These are phyloP conservation scores for Drepana arcuata DNA, from an alignment of 1,140 invertebrate genomes.

Conservation along the genomic window DNA sequence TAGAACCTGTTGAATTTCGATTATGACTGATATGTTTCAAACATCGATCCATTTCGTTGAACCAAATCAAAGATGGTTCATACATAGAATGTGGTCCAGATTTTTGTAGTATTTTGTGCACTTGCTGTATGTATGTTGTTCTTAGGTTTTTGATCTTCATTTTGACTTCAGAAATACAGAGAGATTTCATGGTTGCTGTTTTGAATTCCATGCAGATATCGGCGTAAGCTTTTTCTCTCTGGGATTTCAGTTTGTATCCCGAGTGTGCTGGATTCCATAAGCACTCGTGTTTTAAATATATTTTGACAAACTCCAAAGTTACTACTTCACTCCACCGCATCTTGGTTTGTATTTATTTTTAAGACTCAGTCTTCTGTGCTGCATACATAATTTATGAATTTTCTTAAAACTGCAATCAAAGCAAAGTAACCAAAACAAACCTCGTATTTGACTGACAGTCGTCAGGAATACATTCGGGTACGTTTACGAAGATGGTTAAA, in stretches of 20 bases:
- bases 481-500: too few relatives aligned
- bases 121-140: constrained; percentile 63
- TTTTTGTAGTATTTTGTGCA: constrained; percentile 63
- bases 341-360: too few relatives aligned
- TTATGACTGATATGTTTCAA: constrained; percentile 47
- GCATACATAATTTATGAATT: too few relatives aligned
- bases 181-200: constrained; percentile 33
- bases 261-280: constrained; percentile 64
- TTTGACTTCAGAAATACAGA: constrained; percentile 54
- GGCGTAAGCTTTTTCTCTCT: constrained; percentile 50
- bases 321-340: constrained; percentile 62
- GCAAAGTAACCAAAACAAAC: too few relatives aligned
- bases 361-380: too few relatives aligned
- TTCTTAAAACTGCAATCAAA: too few relatives aligned
- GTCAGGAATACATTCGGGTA: too few relatives aligned
- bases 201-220: constrained; percentile 53
- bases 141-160: constrained; percentile 68
- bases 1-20: constrained; percentile 20
- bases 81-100: constrained; percentile 57
- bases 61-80: constrained; percentile 58
- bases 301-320: constrained; percentile 63
- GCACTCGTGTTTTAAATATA: constrained; percentile 65
- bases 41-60: constrained; percentile 58
- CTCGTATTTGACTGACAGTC: too few relatives aligned
- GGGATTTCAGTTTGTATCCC: constrained; percentile 51